Base-by-base conservation (phyloP, 2,797 vertebrate genomes). In the Melanotaenia nigrans region DNA sequence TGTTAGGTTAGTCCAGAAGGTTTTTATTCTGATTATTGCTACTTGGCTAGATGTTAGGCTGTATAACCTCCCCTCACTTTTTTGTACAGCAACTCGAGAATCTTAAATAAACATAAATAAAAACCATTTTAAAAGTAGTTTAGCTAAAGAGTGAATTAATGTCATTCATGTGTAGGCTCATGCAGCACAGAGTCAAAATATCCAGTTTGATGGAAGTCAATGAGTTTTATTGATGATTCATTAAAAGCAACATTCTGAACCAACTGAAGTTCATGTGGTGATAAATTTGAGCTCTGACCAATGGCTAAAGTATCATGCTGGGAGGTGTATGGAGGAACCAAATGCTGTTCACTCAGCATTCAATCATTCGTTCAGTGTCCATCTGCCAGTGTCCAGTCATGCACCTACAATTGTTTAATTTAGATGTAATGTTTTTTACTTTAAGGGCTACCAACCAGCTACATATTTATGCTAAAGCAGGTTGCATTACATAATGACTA, bases 301-400 rank as follows among this genome's bases (percentile, higher is more conserved):
- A 70, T 71, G 65, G 68, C 79, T 77, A 80, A 53, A 36, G 42
- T 47, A 10, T 67, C 90, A 65, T 61, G 73, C 84, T 73, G 85
- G 33, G 82, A 75, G 33, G 63, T 73, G 73, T 13, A 28, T 22
- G 56, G 38, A 72, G 66, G 49, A 86, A 82, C 83, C 81, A 73
- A 85, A 85, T 67, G 81, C 65, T 53, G 42, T 33, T 58, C 30
- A 56, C 61, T 69, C 55, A 78, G 59, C n/a, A 61, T 58, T 86
- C 85, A 89, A 59, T 87, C 88, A 89, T 64, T 87, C 75, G 33
- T 81, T 85, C 66, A 85, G 22, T 73, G 57, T 56, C 90, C 88
- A 38, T 90, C 84, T 91, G 90, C 80, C 77, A 71, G 61, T 28
- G 32, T 54, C 16, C 51, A 51, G 7, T 54, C 6, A 51, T 55